Base-by-base conservation (phyloP, 2,888 invertebrate genomes). In the Eurytoma adleriae region DNA sequence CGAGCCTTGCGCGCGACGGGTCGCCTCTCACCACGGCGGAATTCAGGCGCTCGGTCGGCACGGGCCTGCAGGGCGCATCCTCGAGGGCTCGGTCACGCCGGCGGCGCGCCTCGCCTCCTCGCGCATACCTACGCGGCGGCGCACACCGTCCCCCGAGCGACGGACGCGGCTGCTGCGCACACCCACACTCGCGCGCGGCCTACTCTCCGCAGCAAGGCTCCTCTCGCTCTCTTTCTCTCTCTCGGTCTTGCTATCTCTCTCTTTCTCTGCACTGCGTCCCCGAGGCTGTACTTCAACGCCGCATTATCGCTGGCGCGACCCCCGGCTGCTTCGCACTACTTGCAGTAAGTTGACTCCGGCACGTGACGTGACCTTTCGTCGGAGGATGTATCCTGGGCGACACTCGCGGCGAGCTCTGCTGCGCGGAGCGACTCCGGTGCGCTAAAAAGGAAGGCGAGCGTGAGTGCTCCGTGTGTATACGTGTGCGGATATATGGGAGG, bases 61-160 rank as follows among this genome's bases (percentile, higher is more conserved):
- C 7, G 3, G 16, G 18, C 59, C 18, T n/a, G 40, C 40, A 40
- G 40, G 40, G 40, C 40, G 40, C 40, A 40, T 40, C 40, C 40
- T 40, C 40, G 40, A 40, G 40, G 40, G 40, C 40, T 40, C 40
- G 40, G n/a, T 68, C 20, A 70, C 40, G 59, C 64, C 80, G 24
- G 79, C 70, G 76, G 52, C 73, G 70, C 57, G 64, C 77, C 72
- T 73, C 24, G 13, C 67, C 74, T 72, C 79, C 70, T 77, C 73
- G 70, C 13, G 56, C 82, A 79, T 79, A 56, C 78, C 66, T 57
- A 59, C 24, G n/a, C 61, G 16, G 52, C n/a, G 52, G 62, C 62
- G 52, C 72, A n/a, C 40, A n/a, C 59, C 59, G 18, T 48, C 56
- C 57, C 27, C 61, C 68, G 68, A 75, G 75, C 40, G 27, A 68